A percentile compares a stretch with the other conserved stretches of the same genome.
Evolutionary conservation across 1,140 invertebrate genomes (phyloP).

Genomic region (Drosophila kohkoa): DNA sequence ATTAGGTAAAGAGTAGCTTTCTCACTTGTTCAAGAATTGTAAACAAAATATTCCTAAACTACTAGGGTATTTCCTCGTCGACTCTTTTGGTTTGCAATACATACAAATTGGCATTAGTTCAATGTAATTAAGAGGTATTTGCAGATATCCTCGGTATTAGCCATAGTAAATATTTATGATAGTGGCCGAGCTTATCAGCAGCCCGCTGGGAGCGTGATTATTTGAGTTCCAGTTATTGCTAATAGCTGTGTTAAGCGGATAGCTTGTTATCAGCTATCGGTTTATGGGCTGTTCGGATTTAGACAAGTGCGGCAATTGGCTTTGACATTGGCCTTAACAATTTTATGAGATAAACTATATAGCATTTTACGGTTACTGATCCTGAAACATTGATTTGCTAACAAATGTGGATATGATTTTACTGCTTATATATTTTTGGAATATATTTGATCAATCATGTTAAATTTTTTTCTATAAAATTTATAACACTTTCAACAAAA

Average conservation of each 20-base stretch:
- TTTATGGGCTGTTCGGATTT: conserved; percentile 5
- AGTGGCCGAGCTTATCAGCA: conserved; percentile 44
- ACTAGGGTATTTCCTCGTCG: conserved; percentile 11
- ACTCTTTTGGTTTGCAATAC: neutral
- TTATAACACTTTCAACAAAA: neutral
- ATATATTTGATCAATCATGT: no score
- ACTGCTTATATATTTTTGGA: neutral
- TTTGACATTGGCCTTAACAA: conserved; percentile 11
- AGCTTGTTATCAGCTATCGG: conserved; percentile 27
- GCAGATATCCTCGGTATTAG: conserved; percentile 17
- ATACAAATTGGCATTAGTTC: conserved; percentile 18
- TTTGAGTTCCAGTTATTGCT: conserved; percentile 23
- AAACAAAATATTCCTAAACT: neutral
- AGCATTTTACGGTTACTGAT: neutral
- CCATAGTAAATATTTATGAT: conserved; percentile 17
- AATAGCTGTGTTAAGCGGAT: neutral
- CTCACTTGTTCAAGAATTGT: no score
- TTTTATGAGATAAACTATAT: conserved; percentile 26
- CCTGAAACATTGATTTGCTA: neutral
- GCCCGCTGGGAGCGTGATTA: conserved; percentile 56
- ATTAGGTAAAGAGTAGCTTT: no score
- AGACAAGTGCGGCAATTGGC: conserved; percentile 20
- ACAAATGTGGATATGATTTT: neutral
- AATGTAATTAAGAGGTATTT: conserved; percentile 2
- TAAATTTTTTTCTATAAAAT: neutral